These are phyloP conservation scores for Myotis pilosus DNA, from an alignment of 2,797 vertebrate genomes.

Conservation along the genomic window DNA sequence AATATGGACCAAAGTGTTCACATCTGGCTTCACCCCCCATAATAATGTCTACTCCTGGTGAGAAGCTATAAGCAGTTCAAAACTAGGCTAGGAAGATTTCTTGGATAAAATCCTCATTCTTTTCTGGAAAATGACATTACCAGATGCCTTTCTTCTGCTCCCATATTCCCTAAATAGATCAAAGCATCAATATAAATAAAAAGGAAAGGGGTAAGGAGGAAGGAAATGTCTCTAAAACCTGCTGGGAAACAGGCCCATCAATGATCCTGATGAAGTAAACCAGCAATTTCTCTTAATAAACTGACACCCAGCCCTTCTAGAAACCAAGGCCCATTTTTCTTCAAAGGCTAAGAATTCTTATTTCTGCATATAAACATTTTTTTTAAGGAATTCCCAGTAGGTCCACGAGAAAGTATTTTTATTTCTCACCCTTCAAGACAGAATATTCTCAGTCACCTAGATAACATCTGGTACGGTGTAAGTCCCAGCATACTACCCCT, in stretches of 20 bases:
- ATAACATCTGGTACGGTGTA: neutral
- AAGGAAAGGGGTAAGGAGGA: neutral
- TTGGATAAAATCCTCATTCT: slow-evolving; percentile 34
- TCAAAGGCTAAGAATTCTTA: slow-evolving; percentile 15
- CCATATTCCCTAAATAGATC: slow-evolving; percentile 57
- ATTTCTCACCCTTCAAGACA: slow-evolving; percentile 14
- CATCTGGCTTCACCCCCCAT: neutral
- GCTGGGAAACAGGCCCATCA: slow-evolving; percentile 39
- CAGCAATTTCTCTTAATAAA: slow-evolving; percentile 44
- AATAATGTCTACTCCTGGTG: neutral
- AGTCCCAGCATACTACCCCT: neutral
- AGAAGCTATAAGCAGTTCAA: slow-evolving; percentile 8
- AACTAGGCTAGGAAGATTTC: slow-evolving; percentile 47
- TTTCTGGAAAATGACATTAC: slow-evolving; percentile 52
- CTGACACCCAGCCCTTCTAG: neutral
- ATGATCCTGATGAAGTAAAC: slow-evolving; percentile 28
- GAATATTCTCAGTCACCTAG: neutral
- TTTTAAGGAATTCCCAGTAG: slow-evolving; percentile 20
- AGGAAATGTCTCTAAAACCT: neutral
- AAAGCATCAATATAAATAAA: slow-evolving; percentile 47
- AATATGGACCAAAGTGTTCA: neutral
- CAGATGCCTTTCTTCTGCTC: slow-evolving; percentile 55
- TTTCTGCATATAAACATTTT: slow-evolving; percentile 23
- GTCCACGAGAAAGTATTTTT: slow-evolving; percentile 11
- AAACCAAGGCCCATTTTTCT: slow-evolving; percentile 43